Evolutionary conservation across 2,797 vertebrate genomes (phyloP), one percentile per base, ranked within the genome.

Genomic region (Garrulus glandarius): DNA sequence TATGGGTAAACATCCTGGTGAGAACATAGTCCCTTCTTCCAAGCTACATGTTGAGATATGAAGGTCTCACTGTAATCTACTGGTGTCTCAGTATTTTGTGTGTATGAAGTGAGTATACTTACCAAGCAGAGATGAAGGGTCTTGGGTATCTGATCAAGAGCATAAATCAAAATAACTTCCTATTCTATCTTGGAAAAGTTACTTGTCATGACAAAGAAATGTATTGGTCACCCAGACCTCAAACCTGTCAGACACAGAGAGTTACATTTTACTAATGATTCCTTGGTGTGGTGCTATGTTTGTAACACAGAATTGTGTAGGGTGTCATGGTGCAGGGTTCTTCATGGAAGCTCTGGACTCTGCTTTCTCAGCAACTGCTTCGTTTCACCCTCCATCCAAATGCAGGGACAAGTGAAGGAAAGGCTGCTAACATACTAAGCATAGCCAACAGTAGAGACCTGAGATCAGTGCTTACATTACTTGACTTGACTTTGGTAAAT

Each of bases 261-360:
- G 7, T 15, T 55, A 57, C 26, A 34, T 77, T 57, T 65, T 46
- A 9, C 5, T 39, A 32, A 24, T 0, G 1, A 53, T 57, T 52
- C 34, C 19, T 75, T 10, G 5, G 8, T 49, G 29, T 1, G 50
- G 24, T 16, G 15, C 15, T 36, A 2, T 56, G 52, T 36, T 84
- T 78, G 21, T 1, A 1, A 23, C 1, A 6, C 23, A 81, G 16
- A 1, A 14, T 56, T 59, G 9, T 3, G 10, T 8, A 56, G 41
- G 16, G 7, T 1, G 1, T 68, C 36, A 11, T 7, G 14, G 15
- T 7, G 5, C 26, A 47, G 17, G 18, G 10, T 5, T 56, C 23
- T 63, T 79, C n/a, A 5, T 1, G 4, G 37, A 22, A 37, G 27
- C 3, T 81, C 44, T 32, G 11, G 19, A 37, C 8, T 36, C 39